Conservation (phyloP, 1,140 invertebrate genomes). For the Mamestra configurata region DNA sequence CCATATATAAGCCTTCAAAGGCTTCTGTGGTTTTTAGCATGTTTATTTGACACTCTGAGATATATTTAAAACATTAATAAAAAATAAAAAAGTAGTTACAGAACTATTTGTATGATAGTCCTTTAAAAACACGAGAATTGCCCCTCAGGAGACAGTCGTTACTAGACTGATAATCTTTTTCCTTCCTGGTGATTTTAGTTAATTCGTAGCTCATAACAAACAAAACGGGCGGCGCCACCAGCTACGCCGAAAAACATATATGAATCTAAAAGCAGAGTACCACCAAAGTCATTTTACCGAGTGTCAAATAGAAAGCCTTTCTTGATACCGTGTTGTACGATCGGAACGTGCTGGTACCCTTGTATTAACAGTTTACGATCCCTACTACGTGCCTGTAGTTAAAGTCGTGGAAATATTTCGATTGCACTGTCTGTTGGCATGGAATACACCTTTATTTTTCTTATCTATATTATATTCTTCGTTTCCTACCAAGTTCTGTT, state of each 20-base stretch:
- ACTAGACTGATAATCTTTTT: too few species aligned
- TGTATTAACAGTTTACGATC: slow-evolving; percentile 55
- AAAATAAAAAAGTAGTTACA: too few species aligned
- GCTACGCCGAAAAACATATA: background rate
- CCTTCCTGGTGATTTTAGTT: too few species aligned
- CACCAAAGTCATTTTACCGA: background rate
- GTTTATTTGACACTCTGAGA: too few species aligned
- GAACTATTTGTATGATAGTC: too few species aligned
- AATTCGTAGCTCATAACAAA: too few species aligned
- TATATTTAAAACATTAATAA: too few species aligned
- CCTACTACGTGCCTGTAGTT: slow-evolving; percentile 29
- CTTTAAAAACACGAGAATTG: too few species aligned
- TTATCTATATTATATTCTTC: slow-evolving; percentile 8
- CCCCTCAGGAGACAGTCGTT: too few species aligned
- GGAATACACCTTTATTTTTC: background rate
- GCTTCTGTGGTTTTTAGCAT: too few species aligned
- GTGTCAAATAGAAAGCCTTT: slow-evolving; percentile 49
- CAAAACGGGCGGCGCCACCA: too few species aligned
- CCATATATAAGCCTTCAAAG: too few species aligned
- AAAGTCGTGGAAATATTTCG: slow-evolving; percentile 40
- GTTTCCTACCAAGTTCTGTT: background rate
- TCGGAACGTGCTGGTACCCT: slow-evolving; percentile 47
- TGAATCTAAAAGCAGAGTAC: background rate
- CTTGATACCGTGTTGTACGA: slow-evolving; percentile 40
- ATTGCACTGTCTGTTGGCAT: slow-evolving; percentile 7